A percentile compares a stretch with the other conserved stretches of the same genome.
phyloP scores from a whole-genome alignment of 2,113 vertebrate species.

The Gallinago paraguaiae region DNA sequence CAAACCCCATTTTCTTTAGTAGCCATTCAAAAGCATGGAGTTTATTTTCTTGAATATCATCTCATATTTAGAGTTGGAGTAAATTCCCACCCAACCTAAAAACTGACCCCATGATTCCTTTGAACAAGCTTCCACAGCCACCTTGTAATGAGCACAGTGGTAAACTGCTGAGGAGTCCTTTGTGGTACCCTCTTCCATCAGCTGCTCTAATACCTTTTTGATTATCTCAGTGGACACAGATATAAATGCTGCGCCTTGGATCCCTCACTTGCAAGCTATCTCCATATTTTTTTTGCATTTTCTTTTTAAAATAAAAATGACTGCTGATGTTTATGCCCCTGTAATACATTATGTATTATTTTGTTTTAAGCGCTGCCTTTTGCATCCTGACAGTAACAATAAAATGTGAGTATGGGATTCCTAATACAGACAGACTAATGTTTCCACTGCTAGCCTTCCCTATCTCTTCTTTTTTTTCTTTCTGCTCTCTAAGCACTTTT shows the following conservation, averaged over 20 bases:
- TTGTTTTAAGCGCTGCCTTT: slow-evolving; percentile 98
- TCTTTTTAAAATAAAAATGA: slow-evolving; percentile 93
- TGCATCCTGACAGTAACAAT: slow-evolving; percentile 99
- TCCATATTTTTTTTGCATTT: slow-evolving; percentile 79
- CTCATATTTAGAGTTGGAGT: neutral
- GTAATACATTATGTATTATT: slow-evolving; percentile 99
- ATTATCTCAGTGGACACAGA: slow-evolving; percentile 62
- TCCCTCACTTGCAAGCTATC: slow-evolving; percentile 44
- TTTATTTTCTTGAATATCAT: neutral
- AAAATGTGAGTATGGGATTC: slow-evolving; percentile 99
- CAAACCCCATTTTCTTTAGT: neutral
- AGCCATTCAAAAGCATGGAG: neutral
- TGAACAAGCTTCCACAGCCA: neutral
- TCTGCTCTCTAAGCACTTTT: slow-evolving; percentile 98
- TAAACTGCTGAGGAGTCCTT: slow-evolving; percentile 64
- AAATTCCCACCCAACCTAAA: slow-evolving; percentile 1
- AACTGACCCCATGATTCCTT: neutral
- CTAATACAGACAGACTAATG: slow-evolving; percentile 99
- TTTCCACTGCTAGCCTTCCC: slow-evolving; percentile 81
- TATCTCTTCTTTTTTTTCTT: slow-evolving; percentile 73
- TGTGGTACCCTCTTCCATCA: slow-evolving; percentile 58
- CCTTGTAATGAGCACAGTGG: slow-evolving; percentile 4
- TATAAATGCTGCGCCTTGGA: slow-evolving; percentile 34
- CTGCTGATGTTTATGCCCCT: slow-evolving; percentile 91
- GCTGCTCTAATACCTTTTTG: slow-evolving; percentile 71